Percentiles rank a stretch among this genome's conserved stretches.
Evolutionary conservation across 2,797 vertebrate genomes (phyloP).

Genomic region (Ceyx erithaca): DNA sequence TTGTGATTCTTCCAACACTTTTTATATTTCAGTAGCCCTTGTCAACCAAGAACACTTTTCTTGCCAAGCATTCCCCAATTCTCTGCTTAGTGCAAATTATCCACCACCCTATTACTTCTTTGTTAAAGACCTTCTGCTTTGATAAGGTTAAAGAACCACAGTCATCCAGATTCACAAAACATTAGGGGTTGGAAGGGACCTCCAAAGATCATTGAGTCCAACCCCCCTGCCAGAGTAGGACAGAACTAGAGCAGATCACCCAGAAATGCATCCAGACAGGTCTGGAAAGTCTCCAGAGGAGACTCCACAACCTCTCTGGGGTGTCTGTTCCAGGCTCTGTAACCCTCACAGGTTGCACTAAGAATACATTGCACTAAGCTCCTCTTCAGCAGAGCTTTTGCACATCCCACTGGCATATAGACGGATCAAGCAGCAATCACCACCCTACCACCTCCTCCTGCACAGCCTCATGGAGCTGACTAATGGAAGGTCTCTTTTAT

Average conservation of each 20-base stretch:
- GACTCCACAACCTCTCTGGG: too few species aligned
- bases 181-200: too few species aligned
- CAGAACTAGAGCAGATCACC: too few species aligned
- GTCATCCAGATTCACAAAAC: background rate
- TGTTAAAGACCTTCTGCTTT: background rate
- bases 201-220: too few species aligned
- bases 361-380: background rate
- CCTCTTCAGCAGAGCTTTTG: background rate
- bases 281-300: too few species aligned
- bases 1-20: background rate
- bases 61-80: background rate
- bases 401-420: background rate
- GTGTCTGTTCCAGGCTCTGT: too few species aligned
- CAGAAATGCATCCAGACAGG: too few species aligned
- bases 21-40: background rate
- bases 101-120: background rate
- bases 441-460: background rate
- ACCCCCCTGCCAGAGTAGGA: too few species aligned
- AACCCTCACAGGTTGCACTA: too few species aligned
- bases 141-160: background rate
- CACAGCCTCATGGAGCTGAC: background rate
- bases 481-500: background rate
- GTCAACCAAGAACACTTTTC: background rate
- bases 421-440: background rate
- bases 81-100: background rate